Conservation (phyloP, 2,113 vertebrate genomes). For the Aptenodytes patagonicus region DNA sequence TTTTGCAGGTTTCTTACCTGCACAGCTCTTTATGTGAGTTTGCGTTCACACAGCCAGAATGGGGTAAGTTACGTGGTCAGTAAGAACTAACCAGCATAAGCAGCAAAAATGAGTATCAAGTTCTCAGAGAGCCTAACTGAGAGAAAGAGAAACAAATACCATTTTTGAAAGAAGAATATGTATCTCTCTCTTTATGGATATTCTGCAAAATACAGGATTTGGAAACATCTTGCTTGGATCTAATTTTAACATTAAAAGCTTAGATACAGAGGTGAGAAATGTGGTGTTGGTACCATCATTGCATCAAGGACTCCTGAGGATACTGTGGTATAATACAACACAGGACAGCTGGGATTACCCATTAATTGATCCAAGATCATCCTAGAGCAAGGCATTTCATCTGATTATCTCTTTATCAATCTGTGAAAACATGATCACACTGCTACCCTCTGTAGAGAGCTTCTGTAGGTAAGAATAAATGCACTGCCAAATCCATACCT, state of each 20-base stretch:
- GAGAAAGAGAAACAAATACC: neutral
- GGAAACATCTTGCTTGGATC: neutral
- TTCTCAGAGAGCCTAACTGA: neutral
- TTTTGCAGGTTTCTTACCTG: neutral
- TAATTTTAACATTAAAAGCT: neutral
- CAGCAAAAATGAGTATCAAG: neutral
- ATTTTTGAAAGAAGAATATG: neutral
- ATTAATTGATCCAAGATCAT: neutral
- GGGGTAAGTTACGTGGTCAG: neutral
- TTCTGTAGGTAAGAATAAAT: neutral
- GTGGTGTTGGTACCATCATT: neutral
- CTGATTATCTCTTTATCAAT: neutral
- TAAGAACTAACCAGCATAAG: neutral
- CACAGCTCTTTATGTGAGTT: neutral
- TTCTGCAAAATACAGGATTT: neutral
- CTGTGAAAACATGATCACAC: neutral
- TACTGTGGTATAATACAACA: neutral
- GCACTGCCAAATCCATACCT: neutral
- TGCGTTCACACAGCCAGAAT: neutral
- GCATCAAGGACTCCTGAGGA: neutral
- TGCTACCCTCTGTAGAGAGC: neutral
- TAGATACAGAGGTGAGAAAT: neutral
- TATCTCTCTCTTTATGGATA: neutral
- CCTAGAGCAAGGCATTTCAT: neutral
- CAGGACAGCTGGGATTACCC: neutral